Evolutionary conservation across 2,797 vertebrate genomes (phyloP), one percentile per base, ranked within the genome.

Genomic region (Pipistrellus kuhlii): DNA sequence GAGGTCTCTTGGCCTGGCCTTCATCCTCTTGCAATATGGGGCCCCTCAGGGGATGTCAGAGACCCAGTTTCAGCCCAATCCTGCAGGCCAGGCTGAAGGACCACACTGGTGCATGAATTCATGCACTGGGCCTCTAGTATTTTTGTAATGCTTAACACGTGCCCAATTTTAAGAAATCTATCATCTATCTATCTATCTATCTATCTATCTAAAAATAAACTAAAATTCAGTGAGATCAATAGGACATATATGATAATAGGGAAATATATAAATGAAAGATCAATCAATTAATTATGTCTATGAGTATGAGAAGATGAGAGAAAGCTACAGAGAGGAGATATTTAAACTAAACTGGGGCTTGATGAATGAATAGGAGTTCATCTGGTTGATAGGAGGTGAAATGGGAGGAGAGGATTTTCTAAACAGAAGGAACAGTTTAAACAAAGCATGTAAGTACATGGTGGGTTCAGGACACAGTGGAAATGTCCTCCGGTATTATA

Each of bases 221-320:
- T 89, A 80, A 87, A 87, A 75, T 76, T 73, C 38, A 73, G 14
- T 85, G 86, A 88, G 68, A 48, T 78, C 30, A 66, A 17, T 76
- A 35, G 30, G 51, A 46, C 38, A 88, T 35, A 41, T 35, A 44
- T 53, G 53, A 46, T 88, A 85, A 86, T 23, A 69, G 21, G 64
- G 57, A 73, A 90, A 73, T 32, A 21, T 25, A 69, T 44, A 78
- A 84, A 59, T 27, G 8, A 84, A 73, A 35, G 13, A 62, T 69
- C 15, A 46, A 15, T 78, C 15, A 46, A 15, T 78, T 69, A 69
- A 69, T 85, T 85, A 35, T 73, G n/a, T 57, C 46, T 78, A 14
- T 71, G 35, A 76, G 6, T 35, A 62, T 62, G n/a, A 69, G 59
- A 77, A 83, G 76, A 46, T 87, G 51, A 86, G 32, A 62, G 25